Conservation (phyloP, 2,797 vertebrate species). For the Alfaro cultratus region DNA sequence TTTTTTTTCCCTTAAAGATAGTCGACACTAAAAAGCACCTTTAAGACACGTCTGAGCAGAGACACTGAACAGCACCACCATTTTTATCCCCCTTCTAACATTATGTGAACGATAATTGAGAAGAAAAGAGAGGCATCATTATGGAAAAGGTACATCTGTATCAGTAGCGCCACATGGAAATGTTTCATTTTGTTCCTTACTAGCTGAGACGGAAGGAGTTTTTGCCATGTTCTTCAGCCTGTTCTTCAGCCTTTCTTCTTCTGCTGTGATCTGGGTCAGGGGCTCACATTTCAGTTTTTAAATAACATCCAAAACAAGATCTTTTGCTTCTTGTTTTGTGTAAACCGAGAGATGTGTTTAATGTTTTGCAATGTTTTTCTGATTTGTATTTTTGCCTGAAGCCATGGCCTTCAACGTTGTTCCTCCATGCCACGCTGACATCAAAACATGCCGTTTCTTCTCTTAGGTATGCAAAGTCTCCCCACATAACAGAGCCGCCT, state of each 20-base stretch:
- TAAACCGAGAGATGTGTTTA: slow-evolving; percentile 55
- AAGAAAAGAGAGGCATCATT: slow-evolving; percentile 27
- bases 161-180: slow-evolving; percentile 15
- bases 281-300: slow-evolving; percentile 38
- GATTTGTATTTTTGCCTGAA: slow-evolving; percentile 63
- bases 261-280: slow-evolving; percentile 54
- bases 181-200: slow-evolving; percentile 10
- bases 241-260: slow-evolving; percentile 60
- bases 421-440: slow-evolving; percentile 53
- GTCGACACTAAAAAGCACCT: slow-evolving; percentile 25
- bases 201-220: slow-evolving; percentile 18
- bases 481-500: slow-evolving; percentile 52
- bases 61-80: slow-evolving; percentile 1
- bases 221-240: slow-evolving; percentile 22
- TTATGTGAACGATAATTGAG: slow-evolving; percentile 37
- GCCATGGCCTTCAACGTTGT: slow-evolving; percentile 70
- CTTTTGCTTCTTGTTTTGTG: slow-evolving; percentile 58
- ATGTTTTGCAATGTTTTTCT: slow-evolving; percentile 55
- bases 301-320: slow-evolving; percentile 61
- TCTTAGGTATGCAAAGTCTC: slow-evolving; percentile 57
- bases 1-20: slow-evolving; percentile 12
- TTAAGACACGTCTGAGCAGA: slow-evolving; percentile 18
- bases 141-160: slow-evolving; percentile 26
- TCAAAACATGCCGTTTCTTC: slow-evolving; percentile 69
- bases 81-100: slow-evolving; percentile 9